Conservation (phyloP, 2,888 invertebrate genomes). For the Athalia cordata region DNA sequence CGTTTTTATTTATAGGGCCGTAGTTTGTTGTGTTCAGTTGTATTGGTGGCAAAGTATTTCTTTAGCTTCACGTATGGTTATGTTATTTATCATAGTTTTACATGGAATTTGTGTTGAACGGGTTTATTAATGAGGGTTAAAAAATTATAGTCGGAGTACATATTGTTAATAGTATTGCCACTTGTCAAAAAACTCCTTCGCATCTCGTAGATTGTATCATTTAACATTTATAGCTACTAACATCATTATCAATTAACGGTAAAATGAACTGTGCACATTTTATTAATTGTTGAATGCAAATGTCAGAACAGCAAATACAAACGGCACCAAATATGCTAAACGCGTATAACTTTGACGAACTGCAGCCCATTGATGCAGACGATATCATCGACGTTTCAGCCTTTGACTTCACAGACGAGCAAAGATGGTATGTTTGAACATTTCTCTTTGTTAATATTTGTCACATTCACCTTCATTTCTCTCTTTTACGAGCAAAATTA, state of each 20-base stretch:
- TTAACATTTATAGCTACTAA: slow-evolving; percentile 9
- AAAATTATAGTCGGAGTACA: not conserved
- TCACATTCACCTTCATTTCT: not conserved
- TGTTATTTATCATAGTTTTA: slow-evolving; percentile 7
- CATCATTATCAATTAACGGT: slow-evolving; percentile 36
- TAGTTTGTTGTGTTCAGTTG: slow-evolving; percentile 21
- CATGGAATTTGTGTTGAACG: slow-evolving; percentile 5
- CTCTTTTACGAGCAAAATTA: not conserved
- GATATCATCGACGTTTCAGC: slow-evolving; percentile 61
- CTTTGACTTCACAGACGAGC: slow-evolving; percentile 57
- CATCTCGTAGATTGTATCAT: slow-evolving; percentile 22
- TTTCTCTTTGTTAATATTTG: not conserved
- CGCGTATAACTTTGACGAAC: slow-evolving; percentile 47
- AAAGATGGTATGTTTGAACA: slow-evolving; percentile 57
- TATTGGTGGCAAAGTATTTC: slow-evolving; percentile 30
- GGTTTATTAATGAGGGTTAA: not conserved
- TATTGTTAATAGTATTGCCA: slow-evolving; percentile 5
- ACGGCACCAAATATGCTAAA: slow-evolving; percentile 45
- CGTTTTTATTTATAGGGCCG: slow-evolving; percentile 25
- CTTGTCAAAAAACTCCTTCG: not conserved
- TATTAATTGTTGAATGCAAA: slow-evolving; percentile 52
- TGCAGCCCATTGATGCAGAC: slow-evolving; percentile 49
- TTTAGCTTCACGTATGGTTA: slow-evolving; percentile 26
- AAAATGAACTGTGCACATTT: slow-evolving; percentile 39
- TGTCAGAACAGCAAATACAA: slow-evolving; percentile 53